Evolutionary conservation across 2,113 vertebrate genomes (phyloP).

Genomic region (Prionailurus bengalensis): DNA sequence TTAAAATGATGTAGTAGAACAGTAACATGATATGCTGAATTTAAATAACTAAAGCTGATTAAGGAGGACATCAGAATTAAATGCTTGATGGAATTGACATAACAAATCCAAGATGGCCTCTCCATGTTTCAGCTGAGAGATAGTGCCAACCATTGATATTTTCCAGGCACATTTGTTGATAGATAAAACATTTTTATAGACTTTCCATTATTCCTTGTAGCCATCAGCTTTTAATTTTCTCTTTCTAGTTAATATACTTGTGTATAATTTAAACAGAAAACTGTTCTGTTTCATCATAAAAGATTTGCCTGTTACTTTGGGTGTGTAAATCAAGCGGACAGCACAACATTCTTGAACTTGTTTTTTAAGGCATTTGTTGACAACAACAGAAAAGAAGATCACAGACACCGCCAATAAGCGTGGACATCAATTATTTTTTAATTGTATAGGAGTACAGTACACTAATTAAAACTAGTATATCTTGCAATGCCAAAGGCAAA

Average conservation of each 20-base stretch:
- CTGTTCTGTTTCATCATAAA: conserved; percentile 91
- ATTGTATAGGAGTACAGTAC: conserved; percentile 99
- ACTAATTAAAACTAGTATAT: conserved; percentile 99
- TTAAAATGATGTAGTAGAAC: conserved; percentile 85
- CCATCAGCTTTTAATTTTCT: conserved; percentile 89
- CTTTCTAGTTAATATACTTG: conserved; percentile 90
- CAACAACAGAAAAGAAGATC: conserved; percentile 97
- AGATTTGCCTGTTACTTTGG: conserved; percentile 89
- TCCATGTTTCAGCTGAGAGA: conserved; percentile 71
- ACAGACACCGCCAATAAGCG: conserved; percentile 94
- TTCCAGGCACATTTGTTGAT: conserved; percentile 87
- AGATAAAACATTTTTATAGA: conserved; percentile 87
- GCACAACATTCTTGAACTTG: conserved; percentile 91
- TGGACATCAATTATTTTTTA: conserved; percentile 99
- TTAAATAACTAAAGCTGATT: conserved; percentile 86
- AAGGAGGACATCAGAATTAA: conserved; percentile 83
- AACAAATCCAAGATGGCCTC: conserved; percentile 87
- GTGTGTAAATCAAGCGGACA: conserved; percentile 90
- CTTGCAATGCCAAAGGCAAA: conserved; percentile 99
- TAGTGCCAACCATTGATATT: conserved; percentile 79
- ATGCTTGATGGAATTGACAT: conserved; percentile 78
- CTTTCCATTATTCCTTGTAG: conserved; percentile 87
- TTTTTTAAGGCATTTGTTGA: conserved; percentile 94
- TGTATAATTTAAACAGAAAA: conserved; percentile 91
- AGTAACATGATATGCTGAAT: conserved; percentile 84